phyloP scores from a whole-genome alignment of 1,140 invertebrate genomes.

The Lepidurus apus region DNA sequence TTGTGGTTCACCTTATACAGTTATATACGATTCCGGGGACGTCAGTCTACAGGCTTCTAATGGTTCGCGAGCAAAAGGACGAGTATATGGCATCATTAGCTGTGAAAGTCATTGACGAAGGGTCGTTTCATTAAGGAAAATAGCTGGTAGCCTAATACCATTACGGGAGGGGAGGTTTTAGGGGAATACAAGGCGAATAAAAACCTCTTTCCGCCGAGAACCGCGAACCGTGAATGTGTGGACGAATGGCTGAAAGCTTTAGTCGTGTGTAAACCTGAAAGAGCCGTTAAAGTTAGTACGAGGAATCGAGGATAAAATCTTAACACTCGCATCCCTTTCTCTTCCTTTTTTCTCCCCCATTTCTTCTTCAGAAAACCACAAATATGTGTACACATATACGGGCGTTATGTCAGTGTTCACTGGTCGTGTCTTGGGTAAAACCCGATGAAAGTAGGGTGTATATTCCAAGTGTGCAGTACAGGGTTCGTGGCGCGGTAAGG shows the following conservation, averaged over 20 bases:
- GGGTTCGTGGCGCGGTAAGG: neutral
- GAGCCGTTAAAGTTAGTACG: neutral
- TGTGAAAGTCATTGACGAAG: neutral
- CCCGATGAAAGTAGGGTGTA: neutral
- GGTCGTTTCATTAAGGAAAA: neutral
- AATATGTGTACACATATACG: conserved; percentile 6
- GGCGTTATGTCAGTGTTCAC: neutral
- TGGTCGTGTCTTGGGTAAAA: neutral
- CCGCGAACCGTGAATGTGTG: no score
- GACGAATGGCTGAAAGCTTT: neutral
- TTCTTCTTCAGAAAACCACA: neutral
- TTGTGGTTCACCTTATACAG: neutral
- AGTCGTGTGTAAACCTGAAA: neutral
- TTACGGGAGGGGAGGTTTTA: no score
- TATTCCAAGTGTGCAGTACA: neutral
- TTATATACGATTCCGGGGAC: neutral
- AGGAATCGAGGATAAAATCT: neutral
- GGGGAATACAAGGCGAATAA: no score
- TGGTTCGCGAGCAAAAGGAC: neutral
- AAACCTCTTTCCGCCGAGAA: no score
- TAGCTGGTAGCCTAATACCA: no score
- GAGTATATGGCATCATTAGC: neutral
- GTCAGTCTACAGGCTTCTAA: neutral
- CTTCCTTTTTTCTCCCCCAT: neutral
- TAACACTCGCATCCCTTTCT: neutral